Evolutionary conservation across 1,140 invertebrate genomes (phyloP), one percentile per base, ranked within the genome.

Genomic region (Ceratina japonica): DNA sequence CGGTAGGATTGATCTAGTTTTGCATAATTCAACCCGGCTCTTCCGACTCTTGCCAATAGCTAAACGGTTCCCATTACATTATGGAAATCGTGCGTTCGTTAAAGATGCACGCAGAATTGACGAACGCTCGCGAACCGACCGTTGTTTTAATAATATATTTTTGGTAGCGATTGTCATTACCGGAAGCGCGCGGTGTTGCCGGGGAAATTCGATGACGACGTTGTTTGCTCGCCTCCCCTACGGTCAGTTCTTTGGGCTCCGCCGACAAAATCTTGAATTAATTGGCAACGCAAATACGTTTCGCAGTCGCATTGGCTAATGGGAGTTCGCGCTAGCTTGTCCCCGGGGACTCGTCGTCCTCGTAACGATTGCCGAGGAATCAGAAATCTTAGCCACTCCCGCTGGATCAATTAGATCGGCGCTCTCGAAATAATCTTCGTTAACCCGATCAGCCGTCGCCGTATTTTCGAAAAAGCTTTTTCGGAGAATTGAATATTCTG

Each of bases 281-380:
- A 74, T 74, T 64, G 49, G 61, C 20, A 62, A 37, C 27, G 71
- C 71, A 52, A 63, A 37, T 74, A 64, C 49, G 61, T 64, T 74
- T n/a, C 59, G 27, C 7, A 27, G 61, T 10, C 10, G 22, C 49
- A 31, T 10, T n/a, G 22, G n/a, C 22, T 27, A 49, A 51, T 24
- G 44, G 51, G 71, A 72, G 44, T 63, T 63, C 24, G 49, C 52
- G 52, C 22, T 8, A 16, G 27, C 24, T 16, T 20, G 20, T 20
- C 12, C 5, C 44, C 24, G 2, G 58, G 22, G 58, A 59, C 7
- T 59, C 2, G 58, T 59, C 7, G 12, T 54, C 7, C 52, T 18
- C 18, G 52, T 7, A 44, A 44, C 37, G 37, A 44, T 44, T 3
- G 0, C 37, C 10, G 10, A 44, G 37, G 37, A 44, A 44, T 44